phyloP scores from a whole-genome alignment of 2,797 vertebrate genomes.

The Pelodytes ibericus region DNA sequence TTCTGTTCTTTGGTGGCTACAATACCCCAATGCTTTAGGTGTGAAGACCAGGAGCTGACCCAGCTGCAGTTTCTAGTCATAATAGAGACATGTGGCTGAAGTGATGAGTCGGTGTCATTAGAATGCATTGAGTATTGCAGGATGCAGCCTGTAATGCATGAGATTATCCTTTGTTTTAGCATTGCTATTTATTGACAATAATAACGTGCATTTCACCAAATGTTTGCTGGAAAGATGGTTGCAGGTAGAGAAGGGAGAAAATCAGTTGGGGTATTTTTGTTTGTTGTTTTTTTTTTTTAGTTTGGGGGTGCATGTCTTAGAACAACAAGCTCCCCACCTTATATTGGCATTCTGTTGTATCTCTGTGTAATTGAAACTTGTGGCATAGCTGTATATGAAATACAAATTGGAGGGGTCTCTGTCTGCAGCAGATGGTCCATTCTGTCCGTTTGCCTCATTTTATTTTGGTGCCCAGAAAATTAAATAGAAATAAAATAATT shows the following conservation, averaged over 20 bases:
- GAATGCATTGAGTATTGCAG: too few relatives aligned
- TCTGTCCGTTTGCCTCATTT: conserved; percentile 84
- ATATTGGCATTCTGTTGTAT: conserved; percentile 77
- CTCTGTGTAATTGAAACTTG: conserved; percentile 88
- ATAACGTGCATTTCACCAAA: conserved; percentile 86
- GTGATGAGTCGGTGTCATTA: too few relatives aligned
- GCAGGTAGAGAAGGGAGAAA: conserved; percentile 30
- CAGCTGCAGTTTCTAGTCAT: too few relatives aligned
- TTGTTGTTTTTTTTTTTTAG: conserved; percentile 27
- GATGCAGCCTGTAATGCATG: too few relatives aligned
- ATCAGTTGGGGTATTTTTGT: conserved; percentile 35
- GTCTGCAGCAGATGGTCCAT: conserved; percentile 95
- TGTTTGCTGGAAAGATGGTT: conserved; percentile 66
- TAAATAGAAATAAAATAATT: conserved; percentile 67
- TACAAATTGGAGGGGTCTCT: conserved; percentile 87
- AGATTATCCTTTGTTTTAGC: conserved; percentile 25
- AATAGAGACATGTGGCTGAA: too few relatives aligned
- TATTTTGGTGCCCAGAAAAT: conserved; percentile 91
- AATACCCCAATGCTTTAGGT: too few relatives aligned
- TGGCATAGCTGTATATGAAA: conserved; percentile 91
- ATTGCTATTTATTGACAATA: conserved; percentile 82
- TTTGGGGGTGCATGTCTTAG: conserved; percentile 30
- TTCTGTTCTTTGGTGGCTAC: too few relatives aligned
- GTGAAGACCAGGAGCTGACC: too few relatives aligned
- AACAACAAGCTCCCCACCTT: conserved; percentile 29